A percentile compares a stretch with the other conserved stretches of the same genome.
Conservation (phyloP, 1,140 invertebrate genomes). For the Hyposmocoma kahamanoa region DNA sequence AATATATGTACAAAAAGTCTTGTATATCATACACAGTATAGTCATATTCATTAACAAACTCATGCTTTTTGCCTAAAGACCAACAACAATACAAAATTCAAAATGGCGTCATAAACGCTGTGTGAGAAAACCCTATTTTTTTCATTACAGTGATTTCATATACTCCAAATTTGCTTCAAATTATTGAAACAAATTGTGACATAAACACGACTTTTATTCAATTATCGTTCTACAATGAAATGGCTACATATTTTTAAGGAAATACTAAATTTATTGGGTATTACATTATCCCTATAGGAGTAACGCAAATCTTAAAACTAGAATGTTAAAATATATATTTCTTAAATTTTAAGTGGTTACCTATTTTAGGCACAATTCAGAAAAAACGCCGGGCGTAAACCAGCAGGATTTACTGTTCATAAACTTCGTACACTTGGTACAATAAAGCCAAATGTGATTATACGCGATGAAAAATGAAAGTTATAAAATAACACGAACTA, state of each 20-base stretch:
- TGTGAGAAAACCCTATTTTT: slow-evolving; percentile 50
- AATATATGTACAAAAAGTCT: slow-evolving; percentile 11
- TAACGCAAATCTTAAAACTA: slow-evolving; percentile 38
- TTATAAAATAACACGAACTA: no score
- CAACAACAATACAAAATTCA: slow-evolving; percentile 36
- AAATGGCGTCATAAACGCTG: slow-evolving; percentile 21
- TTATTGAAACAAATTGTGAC: slow-evolving; percentile 41
- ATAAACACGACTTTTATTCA: slow-evolving; percentile 40
- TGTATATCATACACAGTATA: not conserved
- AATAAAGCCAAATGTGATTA: no score
- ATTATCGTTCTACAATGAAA: slow-evolving; percentile 33
- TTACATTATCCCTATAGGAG: slow-evolving; percentile 35
- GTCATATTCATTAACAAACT: slow-evolving; percentile 12
- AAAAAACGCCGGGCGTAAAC: no score
- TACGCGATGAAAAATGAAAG: no score
- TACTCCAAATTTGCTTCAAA: slow-evolving; percentile 54
- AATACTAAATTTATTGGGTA: slow-evolving; percentile 71
- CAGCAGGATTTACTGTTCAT: no score
- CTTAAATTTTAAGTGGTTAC: no score
- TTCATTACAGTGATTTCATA: slow-evolving; percentile 56
- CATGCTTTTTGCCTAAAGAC: slow-evolving; percentile 65
- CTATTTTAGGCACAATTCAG: no score
- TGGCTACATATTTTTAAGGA: slow-evolving; percentile 36
- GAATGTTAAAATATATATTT: no score
- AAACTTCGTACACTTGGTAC: no score